A percentile compares a stretch with the other conserved stretches of the same genome.
Evolutionary conservation across 35 echinoderm and acorn worm species (phyloP).

Genomic region (Anneissia japonica): DNA sequence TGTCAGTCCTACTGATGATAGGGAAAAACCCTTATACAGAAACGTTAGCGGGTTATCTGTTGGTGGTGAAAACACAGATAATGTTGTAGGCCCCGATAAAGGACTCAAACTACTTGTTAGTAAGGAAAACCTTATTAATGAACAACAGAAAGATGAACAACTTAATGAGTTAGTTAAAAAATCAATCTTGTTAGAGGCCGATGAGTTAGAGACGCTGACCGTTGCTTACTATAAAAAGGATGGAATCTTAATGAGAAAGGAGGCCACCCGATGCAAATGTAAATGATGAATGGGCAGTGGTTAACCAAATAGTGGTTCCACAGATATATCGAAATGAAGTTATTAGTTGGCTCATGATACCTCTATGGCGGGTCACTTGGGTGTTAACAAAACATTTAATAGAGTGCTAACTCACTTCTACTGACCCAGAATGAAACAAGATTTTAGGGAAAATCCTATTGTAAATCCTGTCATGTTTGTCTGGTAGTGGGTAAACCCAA

Average conservation of each 20-base stretch:
- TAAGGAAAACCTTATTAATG: no score
- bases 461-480: constrained; percentile 46
- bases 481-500: constrained; percentile 76
- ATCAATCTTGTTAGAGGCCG: no score
- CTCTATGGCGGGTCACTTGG: constrained; percentile 45
- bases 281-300: constrained; percentile 42
- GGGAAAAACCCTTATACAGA: no score
- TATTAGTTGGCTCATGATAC: constrained; percentile 50
- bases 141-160: no score
- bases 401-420: constrained; percentile 52
- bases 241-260: constrained; percentile 56
- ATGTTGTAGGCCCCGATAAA: no score
- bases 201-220: no score
- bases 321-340: constrained; percentile 17
- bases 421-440: constrained; percentile 35
- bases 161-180: no score
- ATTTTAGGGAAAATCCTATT: constrained; percentile 35
- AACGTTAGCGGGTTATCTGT: no score
- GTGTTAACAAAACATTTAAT: constrained; percentile 43
- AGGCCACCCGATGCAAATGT: constrained; percentile 26
- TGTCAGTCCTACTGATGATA: no score
- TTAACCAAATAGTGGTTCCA: constrained; percentile 61
- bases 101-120: no score
- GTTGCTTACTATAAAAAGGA: neutral
- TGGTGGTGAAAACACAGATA: no score